Base-by-base conservation (phyloP, 2,113 vertebrate genomes). In the Origma solitaria region DNA sequence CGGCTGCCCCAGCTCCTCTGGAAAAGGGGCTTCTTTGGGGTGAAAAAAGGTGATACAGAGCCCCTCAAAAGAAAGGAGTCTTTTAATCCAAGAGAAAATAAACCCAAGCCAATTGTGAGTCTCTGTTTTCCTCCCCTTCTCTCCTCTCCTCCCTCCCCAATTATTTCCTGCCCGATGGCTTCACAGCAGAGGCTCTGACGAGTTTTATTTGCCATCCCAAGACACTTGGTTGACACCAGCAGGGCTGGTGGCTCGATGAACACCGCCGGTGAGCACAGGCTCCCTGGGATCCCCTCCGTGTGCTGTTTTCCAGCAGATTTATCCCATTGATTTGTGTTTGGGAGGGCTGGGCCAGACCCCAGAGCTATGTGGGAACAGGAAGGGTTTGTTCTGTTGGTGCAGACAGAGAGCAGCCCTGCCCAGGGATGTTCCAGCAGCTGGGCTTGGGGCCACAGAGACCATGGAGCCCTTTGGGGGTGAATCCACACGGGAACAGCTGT, bases 271-370 rank as follows among this genome's bases (percentile, higher is more conserved):
- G 21, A 35, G 54, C 23, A 3, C 4, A 10, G 37, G 19, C 38
- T 87, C 15, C 0, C 15, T 23, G 0, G 0, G 13, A 51, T 9
- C 56, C 58, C 42, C 0, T 44, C 23, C 35, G 28, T 7, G 0
- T 25, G 18, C 30, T 50, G 11, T 22, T 45, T 65, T 50, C 75
- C 61, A 35, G 11, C 0, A 1, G 70, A 28, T 93, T 62, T 15
- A 58, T 87, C 64, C 61, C 61, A 47, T 33, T 0, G 11, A 44
- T 82, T 9, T 2, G 0, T 35, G 75, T 6, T 19, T 42, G 35
- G 81, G 51, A 33, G 37, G 45, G 54, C 9, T 17, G 62, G 40
- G 24, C 33, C 21, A 3, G 31, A 21, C 12, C n/a, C 53, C 42
- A 23, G 68, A 19, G 37, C 5, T 2, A 1, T 0, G 12, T 4